phyloP scores from a whole-genome alignment of 2,888 invertebrate genomes.

The Phalangium opilio region DNA sequence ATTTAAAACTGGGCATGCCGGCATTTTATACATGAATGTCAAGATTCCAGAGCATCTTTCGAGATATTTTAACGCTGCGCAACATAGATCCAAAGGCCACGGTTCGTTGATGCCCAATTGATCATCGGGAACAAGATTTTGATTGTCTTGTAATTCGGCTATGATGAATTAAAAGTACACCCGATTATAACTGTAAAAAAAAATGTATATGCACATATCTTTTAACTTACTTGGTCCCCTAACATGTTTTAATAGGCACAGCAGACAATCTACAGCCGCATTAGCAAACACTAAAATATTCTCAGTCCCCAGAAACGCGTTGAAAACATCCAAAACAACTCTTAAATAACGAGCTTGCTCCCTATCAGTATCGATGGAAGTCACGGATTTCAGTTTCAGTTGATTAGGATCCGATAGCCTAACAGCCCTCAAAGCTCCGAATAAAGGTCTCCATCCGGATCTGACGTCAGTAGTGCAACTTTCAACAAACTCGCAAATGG shows the following conservation, averaged over 20 bases:
- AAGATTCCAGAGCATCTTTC: conserved; percentile 73
- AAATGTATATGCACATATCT: neutral
- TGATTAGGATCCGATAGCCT: conserved; percentile 25
- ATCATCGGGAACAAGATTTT: no score
- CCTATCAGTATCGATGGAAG: conserved; percentile 4
- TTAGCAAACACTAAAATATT: conserved; percentile 86
- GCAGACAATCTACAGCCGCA: conserved; percentile 81
- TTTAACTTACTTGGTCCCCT: conserved; percentile 45
- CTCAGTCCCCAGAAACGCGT: conserved; percentile 80
- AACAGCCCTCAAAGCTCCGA: conserved; percentile 80
- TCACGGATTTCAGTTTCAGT: neutral
- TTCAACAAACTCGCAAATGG: conserved; percentile 89
- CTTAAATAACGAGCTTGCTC: conserved; percentile 23
- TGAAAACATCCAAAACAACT: conserved; percentile 62
- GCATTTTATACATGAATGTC: conserved; percentile 85
- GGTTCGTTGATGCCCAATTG: neutral
- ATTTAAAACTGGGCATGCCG: conserved; percentile 81
- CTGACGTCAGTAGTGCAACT: conserved; percentile 81
- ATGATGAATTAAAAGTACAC: neutral
- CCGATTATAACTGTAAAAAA: no score
- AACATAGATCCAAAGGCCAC: conserved; percentile 39
- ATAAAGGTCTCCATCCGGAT: conserved; percentile 90
- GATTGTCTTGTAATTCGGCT: conserved; percentile 7
- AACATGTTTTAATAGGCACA: conserved; percentile 63
- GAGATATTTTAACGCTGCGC: conserved; percentile 68